Evolutionary conservation across 1,140 invertebrate genomes (phyloP), one percentile per base, ranked within the genome.

Genomic region (Metopolophium dirhodum): DNA sequence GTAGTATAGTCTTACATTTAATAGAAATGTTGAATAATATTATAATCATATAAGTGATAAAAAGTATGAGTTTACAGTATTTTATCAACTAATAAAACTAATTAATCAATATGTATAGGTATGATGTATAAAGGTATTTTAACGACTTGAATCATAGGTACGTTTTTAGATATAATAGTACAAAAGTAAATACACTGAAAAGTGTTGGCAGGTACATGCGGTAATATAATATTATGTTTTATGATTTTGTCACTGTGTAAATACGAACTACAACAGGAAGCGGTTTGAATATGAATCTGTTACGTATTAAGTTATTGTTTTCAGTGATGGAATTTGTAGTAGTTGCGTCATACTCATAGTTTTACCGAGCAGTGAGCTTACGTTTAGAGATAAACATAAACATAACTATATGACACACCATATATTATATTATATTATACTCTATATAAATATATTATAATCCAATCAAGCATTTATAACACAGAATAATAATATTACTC

Each of bases 281-380:
- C 77, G 47, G 68, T 92, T 35, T 49, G 22, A 77, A 35, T 77
- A 77, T 91, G 37, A 85, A 92, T 54, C 91, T 51, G 47, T 92
- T 92, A 85, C 3, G 47, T 92, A 91, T 77, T 41, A n/a, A 30
- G 54, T 47, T n/a, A 51, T 51, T 91, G 30, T 92, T 85, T 26
- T 85, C 47, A 45, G 68, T 23, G 41, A 49, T 83, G 49, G 26
- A 92, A 85, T 85, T 9, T 68, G 45, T 47, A 77, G 26, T 90
- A 14, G 51, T 37, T 85, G 85, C 77, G 26, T 51, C 91, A 92
- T 54, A 92, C 77, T 49, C 14, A 18, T 77, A n/a, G 30, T 51
- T 14, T 9, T 54, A 11, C 20, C 41, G 30, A 85, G 18, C 68
- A 26, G 30, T 85, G 57, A 85, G 41, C 68, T 37, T 82, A 57